Percentiles rank a stretch among this genome's conserved stretches.
Conservation (phyloP, 2,888 invertebrate species). For the Caenorhabditis virilis region DNA sequence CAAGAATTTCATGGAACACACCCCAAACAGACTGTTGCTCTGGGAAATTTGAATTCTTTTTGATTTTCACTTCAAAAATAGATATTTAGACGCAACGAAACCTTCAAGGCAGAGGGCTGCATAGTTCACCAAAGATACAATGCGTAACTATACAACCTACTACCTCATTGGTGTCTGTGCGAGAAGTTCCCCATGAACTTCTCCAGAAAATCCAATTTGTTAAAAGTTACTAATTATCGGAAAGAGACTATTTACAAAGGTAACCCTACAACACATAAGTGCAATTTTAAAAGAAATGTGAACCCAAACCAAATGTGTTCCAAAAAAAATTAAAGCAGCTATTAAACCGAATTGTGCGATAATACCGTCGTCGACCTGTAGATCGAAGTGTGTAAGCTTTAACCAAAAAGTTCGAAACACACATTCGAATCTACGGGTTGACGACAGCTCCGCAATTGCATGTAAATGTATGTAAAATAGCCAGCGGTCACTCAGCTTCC, state of each 20-base stretch:
- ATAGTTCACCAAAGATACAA: constrained; percentile 88
- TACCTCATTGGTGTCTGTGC: constrained; percentile 80
- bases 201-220: no score
- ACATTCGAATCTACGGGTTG: constrained; percentile 69
- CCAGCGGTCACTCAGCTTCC: no score
- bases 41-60: no score
- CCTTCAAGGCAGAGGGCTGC: constrained; percentile 96
- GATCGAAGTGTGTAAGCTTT: constrained; percentile 48
- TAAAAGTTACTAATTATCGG: background rate
- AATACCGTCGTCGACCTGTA: constrained; percentile 50
- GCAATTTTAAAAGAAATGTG: no score
- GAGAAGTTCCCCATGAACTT: background rate
- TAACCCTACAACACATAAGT: no score
- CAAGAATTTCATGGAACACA: no score
- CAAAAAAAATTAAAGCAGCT: background rate
- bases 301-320: background rate
- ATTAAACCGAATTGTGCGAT: background rate
- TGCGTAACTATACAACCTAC: constrained; percentile 98
- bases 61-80: no score
- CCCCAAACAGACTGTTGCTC: no score
- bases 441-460: constrained; percentile 23
- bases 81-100: constrained; percentile 50
- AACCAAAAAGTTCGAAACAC: constrained; percentile 43
- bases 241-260: no score
- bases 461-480: no score